Base-by-base conservation (phyloP, 2,888 invertebrate genomes). In the Fabriciana adippe region DNA sequence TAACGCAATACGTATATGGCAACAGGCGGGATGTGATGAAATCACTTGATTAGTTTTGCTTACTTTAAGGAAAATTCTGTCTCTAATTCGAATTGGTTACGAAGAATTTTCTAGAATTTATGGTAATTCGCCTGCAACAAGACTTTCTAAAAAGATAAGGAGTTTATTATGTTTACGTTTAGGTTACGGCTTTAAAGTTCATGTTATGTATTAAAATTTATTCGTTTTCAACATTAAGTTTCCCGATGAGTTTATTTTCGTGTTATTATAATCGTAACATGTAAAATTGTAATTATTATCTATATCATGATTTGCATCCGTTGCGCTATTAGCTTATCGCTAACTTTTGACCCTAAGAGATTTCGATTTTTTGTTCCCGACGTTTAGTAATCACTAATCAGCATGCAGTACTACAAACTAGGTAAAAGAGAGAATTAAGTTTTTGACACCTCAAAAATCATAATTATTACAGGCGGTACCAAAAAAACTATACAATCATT, bases 271-370 rank as follows among this genome's bases (percentile, higher is more conserved):
- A 35, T 35, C 35, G 6, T 6, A 35, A 35, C 35, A 35, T 35
- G 6, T 35, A 35, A 8, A 35, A 35, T 35, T 35, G 6, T 6
- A 35, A 35, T 35, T 35, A 35, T n/a, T 50, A n/a, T 16, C 15
- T 50, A 15, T n/a, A 15, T n/a, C 50, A 50, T 15, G n/a, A n/a
- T 2, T 16, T 21, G 21, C 21, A 21, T 21, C 3, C 21, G n/a
- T 8, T n/a, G 15, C 51, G 51, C 45, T n/a, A 51, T 56, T 61
- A 35, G 41, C 47, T 68, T 70, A 70, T 69, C 64, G 15, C 45
- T 64, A 67, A 72, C 68, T 72, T 72, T 72, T 73, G 70, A 48
- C 62, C 62, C 35, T 14, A 26, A 54, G 21, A 31, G 18, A 11
- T 18, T 56, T 57, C n/a, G 51, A n/a, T 51, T n/a, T 18, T 31